phyloP scores from a whole-genome alignment of 2,797 vertebrate species.

The Australoheros facetus region DNA sequence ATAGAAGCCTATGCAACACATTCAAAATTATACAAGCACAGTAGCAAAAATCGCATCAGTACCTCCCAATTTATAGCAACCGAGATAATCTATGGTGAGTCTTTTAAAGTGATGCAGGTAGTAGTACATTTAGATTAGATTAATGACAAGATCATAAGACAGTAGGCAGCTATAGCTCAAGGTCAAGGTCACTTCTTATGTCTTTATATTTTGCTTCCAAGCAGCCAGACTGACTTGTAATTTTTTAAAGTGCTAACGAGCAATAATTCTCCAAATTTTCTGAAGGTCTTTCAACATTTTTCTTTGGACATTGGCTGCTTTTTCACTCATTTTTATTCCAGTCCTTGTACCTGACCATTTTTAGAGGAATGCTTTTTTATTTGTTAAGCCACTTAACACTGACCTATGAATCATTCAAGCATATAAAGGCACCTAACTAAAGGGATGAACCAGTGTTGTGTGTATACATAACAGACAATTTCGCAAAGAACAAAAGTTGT shows the following conservation, averaged over 20 bases:
- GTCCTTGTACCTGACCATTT: background rate
- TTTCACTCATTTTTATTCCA: background rate
- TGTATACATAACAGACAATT: background rate
- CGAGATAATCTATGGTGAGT: background rate
- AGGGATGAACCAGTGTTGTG: background rate
- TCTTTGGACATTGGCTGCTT: background rate
- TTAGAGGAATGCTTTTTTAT: background rate
- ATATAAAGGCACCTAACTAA: background rate
- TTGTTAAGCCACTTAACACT: background rate
- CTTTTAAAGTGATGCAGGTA: background rate
- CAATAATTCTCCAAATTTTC: background rate
- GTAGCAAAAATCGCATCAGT: background rate
- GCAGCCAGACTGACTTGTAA: rapidly evolving
- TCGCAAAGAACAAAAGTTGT: background rate
- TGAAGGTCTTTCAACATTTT: background rate
- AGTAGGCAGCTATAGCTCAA: background rate
- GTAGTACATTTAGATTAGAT: background rate
- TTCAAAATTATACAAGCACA: background rate
- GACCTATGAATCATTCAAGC: background rate
- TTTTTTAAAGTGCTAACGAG: background rate
- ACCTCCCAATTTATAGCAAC: background rate
- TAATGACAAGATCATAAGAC: background rate
- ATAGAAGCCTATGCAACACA: background rate
- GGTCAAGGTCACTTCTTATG: background rate
- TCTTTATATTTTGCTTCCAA: background rate